A percentile compares a stretch with the other conserved stretches of the same genome.
Evolutionary conservation across 2,797 vertebrate species (phyloP).

Genomic region (Thalassophryne amazonica): DNA sequence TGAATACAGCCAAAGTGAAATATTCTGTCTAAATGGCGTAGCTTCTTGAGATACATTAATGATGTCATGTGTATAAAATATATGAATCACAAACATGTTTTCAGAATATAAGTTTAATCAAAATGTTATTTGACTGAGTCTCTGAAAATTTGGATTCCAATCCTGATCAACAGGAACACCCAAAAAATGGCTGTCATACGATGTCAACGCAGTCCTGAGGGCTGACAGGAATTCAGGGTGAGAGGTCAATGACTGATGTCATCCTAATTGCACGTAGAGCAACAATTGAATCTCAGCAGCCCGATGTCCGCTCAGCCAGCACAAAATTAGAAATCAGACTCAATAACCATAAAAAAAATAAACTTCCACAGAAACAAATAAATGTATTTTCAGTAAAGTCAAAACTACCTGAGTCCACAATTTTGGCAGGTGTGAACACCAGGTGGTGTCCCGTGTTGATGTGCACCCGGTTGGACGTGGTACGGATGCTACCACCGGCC

Average conservation of each 20-base stretch:
- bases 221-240: conserved; percentile 39
- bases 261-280: conserved; percentile 41
- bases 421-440: conserved; percentile 70
- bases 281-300: conserved; percentile 49
- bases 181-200: conserved; percentile 41
- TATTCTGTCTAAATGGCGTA: no score
- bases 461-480: conserved; percentile 59
- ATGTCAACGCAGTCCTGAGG: neutral
- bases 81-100: no score
- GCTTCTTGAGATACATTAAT: no score
- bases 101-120: conserved; percentile 44
- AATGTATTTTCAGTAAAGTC: no score
- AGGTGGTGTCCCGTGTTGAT: conserved; percentile 88
- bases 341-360: neutral
- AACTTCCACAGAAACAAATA: no score
- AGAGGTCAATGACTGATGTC: conserved; percentile 2
- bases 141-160: neutral
- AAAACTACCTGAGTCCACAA: conserved; percentile 76
- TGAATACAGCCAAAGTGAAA: no score
- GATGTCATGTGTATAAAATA: no score
- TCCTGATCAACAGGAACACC: conserved; percentile 24
- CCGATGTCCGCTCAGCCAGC: conserved; percentile 58
- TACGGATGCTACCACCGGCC: conserved; percentile 24
- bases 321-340: neutral
- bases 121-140: neutral